Conservation (phyloP, 1,140 invertebrate species). For the Stegodyphus mimosarum region DNA sequence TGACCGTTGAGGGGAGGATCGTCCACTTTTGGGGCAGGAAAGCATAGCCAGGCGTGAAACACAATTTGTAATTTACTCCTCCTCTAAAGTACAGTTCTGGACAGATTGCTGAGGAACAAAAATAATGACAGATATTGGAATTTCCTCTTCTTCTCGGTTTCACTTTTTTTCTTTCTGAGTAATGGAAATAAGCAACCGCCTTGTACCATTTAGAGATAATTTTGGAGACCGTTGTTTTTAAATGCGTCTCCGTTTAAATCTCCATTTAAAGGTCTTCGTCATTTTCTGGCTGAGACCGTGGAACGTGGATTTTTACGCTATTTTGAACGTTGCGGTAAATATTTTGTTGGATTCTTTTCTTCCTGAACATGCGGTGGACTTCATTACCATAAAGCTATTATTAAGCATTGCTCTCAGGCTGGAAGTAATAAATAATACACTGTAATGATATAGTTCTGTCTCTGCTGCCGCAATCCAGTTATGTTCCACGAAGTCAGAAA, state of each 20-base stretch:
- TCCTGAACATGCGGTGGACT: conserved; percentile 8
- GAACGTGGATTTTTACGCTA: too few species aligned
- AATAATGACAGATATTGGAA: too few species aligned
- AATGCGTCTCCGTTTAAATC: neutral
- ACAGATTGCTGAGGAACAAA: too few species aligned
- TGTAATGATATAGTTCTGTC: conserved; percentile 33
- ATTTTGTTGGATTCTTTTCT: neutral
- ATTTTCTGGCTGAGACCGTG: too few species aligned
- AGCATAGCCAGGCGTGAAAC: conserved; percentile 39
- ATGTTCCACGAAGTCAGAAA: too few species aligned
- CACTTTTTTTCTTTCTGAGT: too few species aligned
- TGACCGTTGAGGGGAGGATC: conserved; percentile 24
- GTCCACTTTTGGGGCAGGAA: neutral
- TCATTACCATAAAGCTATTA: conserved; percentile 45
- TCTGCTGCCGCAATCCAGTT: too few species aligned
- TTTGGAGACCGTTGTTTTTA: neutral
- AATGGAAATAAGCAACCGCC: too few species aligned
- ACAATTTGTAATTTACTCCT: conserved; percentile 1
- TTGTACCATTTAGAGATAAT: conserved; percentile 3
- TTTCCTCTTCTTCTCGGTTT: too few species aligned
- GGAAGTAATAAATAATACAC: neutral
- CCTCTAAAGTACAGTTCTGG: too few species aligned
- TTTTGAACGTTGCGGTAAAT: neutral
- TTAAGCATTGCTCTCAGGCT: neutral
- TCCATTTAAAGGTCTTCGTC: too few species aligned